Evolutionary conservation across 2,113 vertebrate genomes (phyloP).

Genomic region (Tonatia bakeri): DNA sequence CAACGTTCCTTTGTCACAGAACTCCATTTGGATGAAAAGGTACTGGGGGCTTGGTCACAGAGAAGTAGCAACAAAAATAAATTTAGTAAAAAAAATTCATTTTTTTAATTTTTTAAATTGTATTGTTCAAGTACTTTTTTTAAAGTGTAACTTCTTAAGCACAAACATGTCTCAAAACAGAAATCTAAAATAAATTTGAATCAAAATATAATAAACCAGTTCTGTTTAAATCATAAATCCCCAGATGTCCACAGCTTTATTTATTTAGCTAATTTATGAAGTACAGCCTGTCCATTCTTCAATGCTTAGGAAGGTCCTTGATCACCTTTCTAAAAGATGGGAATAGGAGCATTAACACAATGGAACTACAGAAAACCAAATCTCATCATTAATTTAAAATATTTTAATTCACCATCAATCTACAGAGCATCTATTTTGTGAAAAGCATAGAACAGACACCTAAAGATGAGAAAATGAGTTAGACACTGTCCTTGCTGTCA

Average conservation of each 20-base stretch:
- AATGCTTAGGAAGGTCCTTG: neutral
- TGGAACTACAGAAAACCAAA: neutral
- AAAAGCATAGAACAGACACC: neutral
- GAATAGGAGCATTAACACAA: neutral
- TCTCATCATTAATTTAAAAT: constrained; percentile 2
- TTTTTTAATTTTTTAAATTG: neutral
- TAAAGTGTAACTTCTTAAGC: neutral
- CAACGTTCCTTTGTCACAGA: constrained; percentile 79
- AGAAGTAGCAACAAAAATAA: constrained; percentile 38
- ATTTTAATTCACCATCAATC: neutral
- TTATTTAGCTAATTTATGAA: constrained; percentile 5
- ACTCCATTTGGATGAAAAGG: constrained; percentile 85
- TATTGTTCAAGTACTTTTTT: no score
- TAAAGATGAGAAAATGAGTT: neutral
- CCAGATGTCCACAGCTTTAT: neutral
- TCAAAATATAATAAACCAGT: neutral
- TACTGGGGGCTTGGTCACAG: neutral
- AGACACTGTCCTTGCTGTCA: neutral
- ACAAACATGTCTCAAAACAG: neutral
- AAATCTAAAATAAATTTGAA: constrained; percentile 19
- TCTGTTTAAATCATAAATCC: neutral
- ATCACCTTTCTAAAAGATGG: neutral
- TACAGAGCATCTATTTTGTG: neutral
- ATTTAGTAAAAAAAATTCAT: neutral
- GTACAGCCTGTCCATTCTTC: neutral